Evolutionary conservation across 2,797 vertebrate genomes (phyloP).

Genomic region (Enteromius mattozi): DNA sequence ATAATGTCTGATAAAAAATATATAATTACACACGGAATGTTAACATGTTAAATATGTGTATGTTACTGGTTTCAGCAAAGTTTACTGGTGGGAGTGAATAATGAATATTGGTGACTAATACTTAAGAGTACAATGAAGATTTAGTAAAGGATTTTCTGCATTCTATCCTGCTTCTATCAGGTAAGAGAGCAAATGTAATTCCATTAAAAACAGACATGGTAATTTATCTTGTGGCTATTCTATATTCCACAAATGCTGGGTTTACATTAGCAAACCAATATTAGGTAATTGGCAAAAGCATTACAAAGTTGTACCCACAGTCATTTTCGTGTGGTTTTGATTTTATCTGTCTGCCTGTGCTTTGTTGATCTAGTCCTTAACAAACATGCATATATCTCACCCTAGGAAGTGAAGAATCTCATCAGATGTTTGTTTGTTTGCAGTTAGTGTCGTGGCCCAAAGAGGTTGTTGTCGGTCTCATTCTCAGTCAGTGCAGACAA

Average conservation of each 20-base stretch:
- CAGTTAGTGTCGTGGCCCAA: background rate
- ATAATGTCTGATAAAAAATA: background rate
- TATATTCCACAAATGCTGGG: background rate
- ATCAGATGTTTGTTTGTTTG: background rate
- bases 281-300: background rate
- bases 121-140: background rate
- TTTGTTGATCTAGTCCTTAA: background rate
- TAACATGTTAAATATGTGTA: background rate
- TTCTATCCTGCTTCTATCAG: background rate
- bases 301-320: background rate
- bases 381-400: background rate
- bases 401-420: background rate
- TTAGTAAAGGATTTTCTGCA: background rate
- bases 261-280: background rate
- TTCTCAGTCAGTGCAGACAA: too few relatives aligned
- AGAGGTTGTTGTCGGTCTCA: too few relatives aligned
- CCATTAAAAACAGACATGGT: background rate
- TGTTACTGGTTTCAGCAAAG: background rate
- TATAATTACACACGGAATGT: background rate
- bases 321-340: background rate
- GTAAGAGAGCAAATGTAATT: background rate
- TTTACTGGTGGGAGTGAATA: background rate
- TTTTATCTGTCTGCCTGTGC: background rate
- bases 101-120: background rate
- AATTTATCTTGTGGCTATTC: background rate